phyloP scores from a whole-genome alignment of 2,888 invertebrate species.

The Tromatobia lineatoria region DNA sequence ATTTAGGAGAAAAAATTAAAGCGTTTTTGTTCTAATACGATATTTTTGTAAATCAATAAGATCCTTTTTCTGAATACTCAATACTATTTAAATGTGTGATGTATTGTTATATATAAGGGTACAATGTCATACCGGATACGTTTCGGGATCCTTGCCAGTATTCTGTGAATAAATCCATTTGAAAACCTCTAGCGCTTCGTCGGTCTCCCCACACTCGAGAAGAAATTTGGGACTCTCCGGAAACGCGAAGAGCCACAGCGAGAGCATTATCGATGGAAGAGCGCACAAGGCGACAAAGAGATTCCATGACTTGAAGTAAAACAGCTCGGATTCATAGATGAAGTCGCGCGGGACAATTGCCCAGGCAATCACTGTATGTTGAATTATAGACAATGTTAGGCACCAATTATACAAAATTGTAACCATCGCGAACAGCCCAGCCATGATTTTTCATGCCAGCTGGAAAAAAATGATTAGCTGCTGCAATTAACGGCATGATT shows the following conservation, averaged over 20 bases:
- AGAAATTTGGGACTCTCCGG: conserved; percentile 95
- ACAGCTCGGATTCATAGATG: conserved; percentile 87
- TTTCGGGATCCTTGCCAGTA: conserved; percentile 90
- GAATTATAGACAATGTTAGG: neutral
- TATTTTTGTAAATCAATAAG: neutral
- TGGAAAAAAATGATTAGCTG: neutral
- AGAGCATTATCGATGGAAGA: conserved; percentile 90
- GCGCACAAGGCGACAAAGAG: conserved; percentile 92
- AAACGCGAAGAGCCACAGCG: conserved; percentile 90
- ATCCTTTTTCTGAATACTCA: neutral
- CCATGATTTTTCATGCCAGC: no score
- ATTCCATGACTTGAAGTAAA: conserved; percentile 93
- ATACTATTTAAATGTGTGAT: neutral
- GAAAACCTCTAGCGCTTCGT: conserved; percentile 90
- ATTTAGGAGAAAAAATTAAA: no score
- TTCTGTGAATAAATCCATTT: conserved; percentile 90
- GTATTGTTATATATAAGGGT: neutral
- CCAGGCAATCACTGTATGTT: conserved; percentile 90
- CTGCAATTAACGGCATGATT: neutral
- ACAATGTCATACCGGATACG: conserved; percentile 89
- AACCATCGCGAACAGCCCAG: neutral
- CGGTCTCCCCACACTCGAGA: conserved; percentile 92
- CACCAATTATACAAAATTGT: neutral
- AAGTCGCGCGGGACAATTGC: conserved; percentile 90
- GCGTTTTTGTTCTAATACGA: no score